These are phyloP conservation scores for Rhynchomys soricoides DNA, from an alignment of 2,113 vertebrate species.

Conservation along the genomic window DNA sequence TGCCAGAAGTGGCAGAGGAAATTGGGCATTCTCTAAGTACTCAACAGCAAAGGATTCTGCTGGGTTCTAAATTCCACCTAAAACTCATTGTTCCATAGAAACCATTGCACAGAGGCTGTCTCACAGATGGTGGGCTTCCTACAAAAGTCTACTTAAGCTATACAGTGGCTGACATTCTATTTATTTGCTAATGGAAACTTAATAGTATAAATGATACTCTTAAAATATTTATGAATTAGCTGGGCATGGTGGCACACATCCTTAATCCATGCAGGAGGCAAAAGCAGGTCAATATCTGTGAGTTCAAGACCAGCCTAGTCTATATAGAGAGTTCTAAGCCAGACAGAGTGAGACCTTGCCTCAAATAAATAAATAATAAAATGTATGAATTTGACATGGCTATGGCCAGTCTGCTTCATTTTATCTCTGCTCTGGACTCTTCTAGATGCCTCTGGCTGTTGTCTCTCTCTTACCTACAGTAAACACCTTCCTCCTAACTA, in stretches of 20 bases:
- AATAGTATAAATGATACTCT: not conserved
- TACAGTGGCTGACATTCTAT: slow-evolving; percentile 2
- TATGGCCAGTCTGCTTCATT: not conserved
- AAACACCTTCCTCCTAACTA: not conserved
- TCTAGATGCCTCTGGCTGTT: not conserved
- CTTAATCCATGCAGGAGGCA: not conserved
- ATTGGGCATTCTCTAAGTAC: not conserved
- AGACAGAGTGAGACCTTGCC: not conserved
- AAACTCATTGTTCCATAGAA: slow-evolving; percentile 67
- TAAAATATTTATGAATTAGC: not conserved
- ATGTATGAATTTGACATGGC: not conserved
- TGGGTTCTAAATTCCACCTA: slow-evolving; percentile 62
- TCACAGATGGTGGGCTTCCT: slow-evolving; percentile 42
- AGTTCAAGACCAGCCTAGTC: not conserved
- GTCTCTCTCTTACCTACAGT: not conserved
- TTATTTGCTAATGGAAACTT: slow-evolving; percentile 50
- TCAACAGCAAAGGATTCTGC: slow-evolving; percentile 37
- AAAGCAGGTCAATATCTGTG: not conserved
- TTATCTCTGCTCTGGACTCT: not conserved
- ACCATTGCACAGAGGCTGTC: slow-evolving; percentile 42
- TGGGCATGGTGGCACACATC: not conserved
- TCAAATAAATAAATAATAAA: not conserved
- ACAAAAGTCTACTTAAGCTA: slow-evolving; percentile 24
- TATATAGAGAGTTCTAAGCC: not conserved
- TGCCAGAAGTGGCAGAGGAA: not conserved